phyloP scores from a whole-genome alignment of 2,113 vertebrate genomes.

The Leucopsar rothschildi region DNA sequence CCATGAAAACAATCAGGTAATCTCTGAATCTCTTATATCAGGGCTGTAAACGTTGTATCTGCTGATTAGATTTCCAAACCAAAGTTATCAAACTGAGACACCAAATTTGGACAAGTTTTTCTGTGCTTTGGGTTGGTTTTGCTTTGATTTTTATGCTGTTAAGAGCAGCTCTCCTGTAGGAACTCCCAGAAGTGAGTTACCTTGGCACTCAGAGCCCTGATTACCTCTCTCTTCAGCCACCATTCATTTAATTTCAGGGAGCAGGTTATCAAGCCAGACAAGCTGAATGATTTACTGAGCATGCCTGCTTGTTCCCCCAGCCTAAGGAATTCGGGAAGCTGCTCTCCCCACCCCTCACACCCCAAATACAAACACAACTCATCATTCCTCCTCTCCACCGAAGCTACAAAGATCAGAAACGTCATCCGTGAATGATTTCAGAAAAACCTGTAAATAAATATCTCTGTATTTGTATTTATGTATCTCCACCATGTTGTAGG shows the following conservation, averaged over 20 bases:
- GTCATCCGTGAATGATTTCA: not conserved
- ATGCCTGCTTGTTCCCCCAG: fast-evolving
- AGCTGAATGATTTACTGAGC: not conserved
- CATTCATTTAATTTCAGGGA: not conserved
- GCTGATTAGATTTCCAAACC: not conserved
- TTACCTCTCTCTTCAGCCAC: not conserved
- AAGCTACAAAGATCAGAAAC: not conserved
- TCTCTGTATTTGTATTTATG: not conserved
- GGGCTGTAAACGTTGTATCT: not conserved
- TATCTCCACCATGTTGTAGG: not conserved
- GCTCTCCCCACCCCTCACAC: not conserved
- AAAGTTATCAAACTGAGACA: not conserved
- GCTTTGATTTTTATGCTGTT: not conserved
- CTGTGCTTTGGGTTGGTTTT: not conserved
- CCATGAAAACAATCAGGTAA: not conserved
- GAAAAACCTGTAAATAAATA: not conserved
- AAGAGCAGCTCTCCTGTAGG: not conserved
- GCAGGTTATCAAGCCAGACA: not conserved
- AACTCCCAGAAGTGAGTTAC: not conserved
- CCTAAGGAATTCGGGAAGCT: not conserved
- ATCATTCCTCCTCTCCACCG: not conserved
- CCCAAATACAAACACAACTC: not conserved
- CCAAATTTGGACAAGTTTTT: not conserved
- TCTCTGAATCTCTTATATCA: not conserved
- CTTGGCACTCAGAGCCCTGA: not conserved